Percentiles rank a stretch among this genome's conserved stretches.
phyloP scores from a whole-genome alignment of 2,888 invertebrate genomes.

The Elaeidobius kamerunicus region DNA sequence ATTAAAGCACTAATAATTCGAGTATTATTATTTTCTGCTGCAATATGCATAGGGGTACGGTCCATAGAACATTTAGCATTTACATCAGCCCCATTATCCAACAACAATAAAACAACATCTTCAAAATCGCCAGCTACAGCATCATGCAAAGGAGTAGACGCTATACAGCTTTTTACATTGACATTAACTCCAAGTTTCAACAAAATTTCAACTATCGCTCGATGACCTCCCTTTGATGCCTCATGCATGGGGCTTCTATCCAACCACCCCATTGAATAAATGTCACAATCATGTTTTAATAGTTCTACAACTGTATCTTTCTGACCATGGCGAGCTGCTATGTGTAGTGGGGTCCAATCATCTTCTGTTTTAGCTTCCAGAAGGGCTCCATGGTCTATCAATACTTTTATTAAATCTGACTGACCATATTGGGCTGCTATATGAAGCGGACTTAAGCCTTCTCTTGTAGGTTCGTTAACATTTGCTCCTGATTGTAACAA shows the following conservation, averaged over 20 bases:
- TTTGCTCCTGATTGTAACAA: neutral
- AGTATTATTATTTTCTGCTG: constrained; percentile 2
- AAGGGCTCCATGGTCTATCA: neutral
- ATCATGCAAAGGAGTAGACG: neutral
- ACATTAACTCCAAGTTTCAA: neutral
- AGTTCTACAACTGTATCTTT: constrained; percentile 1
- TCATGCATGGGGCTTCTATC: constrained; percentile 5
- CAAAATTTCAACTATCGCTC: neutral
- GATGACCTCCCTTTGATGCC: neutral
- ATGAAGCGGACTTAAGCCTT: constrained; percentile 4
- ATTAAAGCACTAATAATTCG: neutral
- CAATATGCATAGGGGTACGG: constrained; percentile 1
- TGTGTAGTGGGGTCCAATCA: constrained; percentile 7
- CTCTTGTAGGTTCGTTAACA: neutral
- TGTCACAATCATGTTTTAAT: constrained; percentile 1
- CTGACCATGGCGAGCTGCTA: neutral
- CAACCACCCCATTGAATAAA: neutral
- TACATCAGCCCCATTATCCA: neutral
- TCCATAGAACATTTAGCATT: constrained; percentile 3
- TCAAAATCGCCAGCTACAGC: constrained; percentile 1
- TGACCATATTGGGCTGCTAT: constrained; percentile 8
- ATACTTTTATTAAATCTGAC: neutral
- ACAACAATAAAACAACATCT: neutral
- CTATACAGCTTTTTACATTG: neutral
- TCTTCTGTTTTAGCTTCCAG: neutral